Base-by-base conservation (phyloP, 92 coral and sea anemone genomes). In the Epizoanthus ramosus region DNA sequence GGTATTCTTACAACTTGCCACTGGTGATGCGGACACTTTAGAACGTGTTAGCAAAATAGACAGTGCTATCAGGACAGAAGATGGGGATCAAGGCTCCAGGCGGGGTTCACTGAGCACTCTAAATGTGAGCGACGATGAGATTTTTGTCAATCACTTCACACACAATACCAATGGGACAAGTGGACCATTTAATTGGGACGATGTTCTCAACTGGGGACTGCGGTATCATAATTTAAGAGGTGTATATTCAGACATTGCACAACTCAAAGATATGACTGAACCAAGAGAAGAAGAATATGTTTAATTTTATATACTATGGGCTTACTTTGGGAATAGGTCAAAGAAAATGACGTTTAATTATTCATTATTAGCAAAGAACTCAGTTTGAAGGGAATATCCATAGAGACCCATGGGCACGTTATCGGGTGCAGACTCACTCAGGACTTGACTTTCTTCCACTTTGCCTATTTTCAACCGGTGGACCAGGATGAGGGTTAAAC, bases 131-230 rank as follows among this genome's bases (percentile, higher is more conserved):
- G 95, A 89, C 17, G 93, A 92, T 0, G 97, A 91, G 39, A 52
- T 73, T 13, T 65, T 80, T 24, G 83, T 91, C 59, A 82, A 88
- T 16, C 91, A 91, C 57, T 86, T 86, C 75, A 69, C 93, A 39
- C 86, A 84, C 13, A 89, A 72, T 45, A 86, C 72, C 58, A 94
- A 93, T 85, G 92, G 94, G 19, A 79, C 81, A 8, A 89, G 85
- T 52, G 96, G 85, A n/a, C 84, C 87, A 31, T 88, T 96, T 50
- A 92, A 94, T 85, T 94, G 95, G 98, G 98, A 94, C 45, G 98
- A 94, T 71, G 94, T 97, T 25, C 74, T 94, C 21, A 92, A 91
- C 91, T 90, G 98, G 96, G 98, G 96, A 56, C 73, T 92, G 22
- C 79, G 95, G 17, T 95, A 95, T 75, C 91, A 94, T 70, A 92